Evolutionary conservation across 2,888 invertebrate genomes (phyloP), one percentile per base, ranked within the genome.

Genomic region (Nomada fucata): DNA sequence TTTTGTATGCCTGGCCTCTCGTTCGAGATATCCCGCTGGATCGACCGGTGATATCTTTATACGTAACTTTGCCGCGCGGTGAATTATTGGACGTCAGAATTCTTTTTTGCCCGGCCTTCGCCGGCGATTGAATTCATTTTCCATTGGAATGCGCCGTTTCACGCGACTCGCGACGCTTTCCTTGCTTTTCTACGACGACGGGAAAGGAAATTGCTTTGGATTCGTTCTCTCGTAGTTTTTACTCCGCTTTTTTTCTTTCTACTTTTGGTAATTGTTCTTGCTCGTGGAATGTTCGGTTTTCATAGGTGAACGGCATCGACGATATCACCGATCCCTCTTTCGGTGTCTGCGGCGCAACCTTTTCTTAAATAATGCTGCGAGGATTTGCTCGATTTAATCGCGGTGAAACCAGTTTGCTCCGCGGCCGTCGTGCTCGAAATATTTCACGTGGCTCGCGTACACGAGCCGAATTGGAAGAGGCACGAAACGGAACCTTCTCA

Each of bases 21-120:
- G 47, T 47, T 47, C 47, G 47, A 47, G 11, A 44, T 90, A 91
- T 91, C 88, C 91, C 79, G 76, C 82, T 77, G 83, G 83, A 79
- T 84, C 74, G 82, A 75, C 85, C 84, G 90, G 90, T 91, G 92
- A 92, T 92, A 92, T 92, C 92, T 92, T 91, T 89, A 91, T 92
- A 89, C 47, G 47, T 15, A 15, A 47, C 88, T 83, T 85, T 29
- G 42, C 70, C 13, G 76, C 74, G 63, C 74, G 84, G 84, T 90
- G 88, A 91, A 89, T 90, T 91, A 90, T 91, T 88, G 86, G 86
- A 82, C 83, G 81, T 15, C 74, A 71, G 79, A 72, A 84, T 26
- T 42, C 67, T 47, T 47, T 68, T 81, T 86, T 89, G 36, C 9
- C 87, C 82, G 72, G 9, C 75, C 42, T 64, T 63, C 60, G 42